These are phyloP conservation scores for Ceyx margarethae DNA, from an alignment of 2,113 vertebrate genomes.

Conservation along the genomic window DNA sequence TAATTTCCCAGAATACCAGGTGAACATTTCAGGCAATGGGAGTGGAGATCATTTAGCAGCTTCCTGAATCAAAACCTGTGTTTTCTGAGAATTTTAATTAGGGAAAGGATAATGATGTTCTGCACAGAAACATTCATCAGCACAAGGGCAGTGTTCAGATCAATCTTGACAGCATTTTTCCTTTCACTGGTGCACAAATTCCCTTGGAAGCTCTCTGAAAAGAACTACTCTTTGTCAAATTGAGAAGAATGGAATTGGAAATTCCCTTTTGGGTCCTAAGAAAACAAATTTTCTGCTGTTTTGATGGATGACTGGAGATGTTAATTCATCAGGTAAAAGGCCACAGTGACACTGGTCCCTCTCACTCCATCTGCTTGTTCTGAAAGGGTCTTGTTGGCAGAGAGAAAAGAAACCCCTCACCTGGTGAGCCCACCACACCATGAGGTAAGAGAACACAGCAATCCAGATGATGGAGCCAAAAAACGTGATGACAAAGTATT, in stretches of 20 bases:
- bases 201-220: background rate
- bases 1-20: background rate
- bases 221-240: background rate
- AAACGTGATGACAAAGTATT: slow-evolving; percentile 87
- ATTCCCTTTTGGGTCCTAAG: background rate
- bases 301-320: slow-evolving; percentile 16
- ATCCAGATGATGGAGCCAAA: slow-evolving; percentile 95
- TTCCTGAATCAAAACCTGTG: background rate
- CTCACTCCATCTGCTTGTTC: background rate
- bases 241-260: background rate
- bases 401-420: slow-evolving; percentile 71
- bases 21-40: background rate
- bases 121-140: background rate
- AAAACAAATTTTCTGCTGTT: background rate
- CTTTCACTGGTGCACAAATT: background rate
- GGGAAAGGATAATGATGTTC: background rate
- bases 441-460: slow-evolving; percentile 91
- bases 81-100: slow-evolving; percentile 35
- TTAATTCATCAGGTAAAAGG: slow-evolving; percentile 9
- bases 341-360: background rate
- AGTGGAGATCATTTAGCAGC: background rate
- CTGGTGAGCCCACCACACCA: slow-evolving; percentile 99
- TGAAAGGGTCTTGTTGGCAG: background rate
- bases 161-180: background rate
- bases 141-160: background rate